A percentile compares a stretch with the other conserved stretches of the same genome.
phyloP scores from a whole-genome alignment of 2,888 invertebrate genomes.

The Melinaea menophilus region DNA sequence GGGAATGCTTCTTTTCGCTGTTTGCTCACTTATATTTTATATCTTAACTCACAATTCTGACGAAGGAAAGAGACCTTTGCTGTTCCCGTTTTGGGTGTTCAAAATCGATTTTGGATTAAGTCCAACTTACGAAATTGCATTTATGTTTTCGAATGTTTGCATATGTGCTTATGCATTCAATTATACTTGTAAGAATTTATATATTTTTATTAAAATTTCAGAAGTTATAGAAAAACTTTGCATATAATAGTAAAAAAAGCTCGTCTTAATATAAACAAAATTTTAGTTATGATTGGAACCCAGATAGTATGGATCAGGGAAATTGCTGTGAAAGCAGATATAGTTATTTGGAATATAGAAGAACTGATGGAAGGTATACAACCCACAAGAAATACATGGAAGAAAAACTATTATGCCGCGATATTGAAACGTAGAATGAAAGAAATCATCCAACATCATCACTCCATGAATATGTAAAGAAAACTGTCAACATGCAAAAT shows the following conservation, averaged over 20 bases:
- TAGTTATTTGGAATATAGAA: constrained; percentile 53
- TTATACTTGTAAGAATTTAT: constrained; percentile 49
- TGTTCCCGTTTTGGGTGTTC: constrained; percentile 52
- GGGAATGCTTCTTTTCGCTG: constrained; percentile 38
- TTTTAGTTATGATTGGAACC: constrained; percentile 54
- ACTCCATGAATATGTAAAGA: constrained; percentile 51
- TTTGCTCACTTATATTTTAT: constrained; percentile 37
- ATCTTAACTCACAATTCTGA: constrained; percentile 36
- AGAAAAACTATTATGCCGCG: constrained; percentile 36
- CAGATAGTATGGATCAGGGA: constrained; percentile 59
- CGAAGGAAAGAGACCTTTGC: constrained; percentile 40
- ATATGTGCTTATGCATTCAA: constrained; percentile 39
- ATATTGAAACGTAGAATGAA: constrained; percentile 47
- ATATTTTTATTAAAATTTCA: constrained; percentile 1
- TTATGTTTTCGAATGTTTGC: constrained; percentile 41
- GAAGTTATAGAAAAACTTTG: background rate
- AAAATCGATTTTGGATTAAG: constrained; percentile 43
- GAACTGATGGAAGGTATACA: constrained; percentile 49
- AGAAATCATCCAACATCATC: constrained; percentile 47
- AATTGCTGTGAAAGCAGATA: constrained; percentile 53
- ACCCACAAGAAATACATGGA: constrained; percentile 37
- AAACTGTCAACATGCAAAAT: background rate
- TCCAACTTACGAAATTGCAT: constrained; percentile 49
- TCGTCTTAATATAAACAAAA: background rate
- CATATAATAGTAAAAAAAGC: no score